Conservation (phyloP, 1,140 invertebrate genomes). For the Drosophila novamexicana region DNA sequence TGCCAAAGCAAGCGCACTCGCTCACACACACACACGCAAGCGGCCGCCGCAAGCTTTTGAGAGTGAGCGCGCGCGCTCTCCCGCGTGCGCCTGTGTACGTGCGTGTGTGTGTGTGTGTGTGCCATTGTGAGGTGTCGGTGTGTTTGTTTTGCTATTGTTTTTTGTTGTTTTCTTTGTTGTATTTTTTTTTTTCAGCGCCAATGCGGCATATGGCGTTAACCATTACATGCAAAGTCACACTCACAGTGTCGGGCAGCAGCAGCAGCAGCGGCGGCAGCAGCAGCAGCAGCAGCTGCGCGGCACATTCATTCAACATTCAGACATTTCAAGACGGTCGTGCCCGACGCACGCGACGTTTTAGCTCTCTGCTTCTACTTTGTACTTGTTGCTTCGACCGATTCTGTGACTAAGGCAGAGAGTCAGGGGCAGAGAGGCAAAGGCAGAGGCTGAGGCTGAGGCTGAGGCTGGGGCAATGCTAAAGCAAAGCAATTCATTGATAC, state of each 20-base stretch:
- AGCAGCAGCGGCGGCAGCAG: constrained; percentile 1
- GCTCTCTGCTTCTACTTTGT: not conserved
- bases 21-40: constrained; percentile 41
- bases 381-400: constrained; percentile 2
- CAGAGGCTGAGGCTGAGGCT: not conserved
- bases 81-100: constrained; percentile 13
- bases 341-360: constrained; percentile 4
- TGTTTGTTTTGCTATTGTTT: constrained; percentile 68
- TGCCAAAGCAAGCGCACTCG: constrained; percentile 37
- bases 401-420: not conserved
- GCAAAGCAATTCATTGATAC: constrained; percentile 37
- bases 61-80: constrained; percentile 28
- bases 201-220: constrained; percentile 68
- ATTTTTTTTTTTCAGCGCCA: constrained; percentile 36
- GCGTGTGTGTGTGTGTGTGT: constrained; percentile 23
- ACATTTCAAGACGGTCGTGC: constrained; percentile 10
- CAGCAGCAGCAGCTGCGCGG: constrained; percentile 18
- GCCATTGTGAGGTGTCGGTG: constrained; percentile 27
- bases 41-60: constrained; percentile 47
- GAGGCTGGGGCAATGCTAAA: not conserved
- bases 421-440: not conserved
- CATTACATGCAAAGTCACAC: constrained; percentile 80
- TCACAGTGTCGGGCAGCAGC: constrained; percentile 39
- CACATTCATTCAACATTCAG: constrained; percentile 66
- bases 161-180: no score